phyloP scores from a whole-genome alignment of 2,113 vertebrate genomes.

The Seriola quinqueradiata region DNA sequence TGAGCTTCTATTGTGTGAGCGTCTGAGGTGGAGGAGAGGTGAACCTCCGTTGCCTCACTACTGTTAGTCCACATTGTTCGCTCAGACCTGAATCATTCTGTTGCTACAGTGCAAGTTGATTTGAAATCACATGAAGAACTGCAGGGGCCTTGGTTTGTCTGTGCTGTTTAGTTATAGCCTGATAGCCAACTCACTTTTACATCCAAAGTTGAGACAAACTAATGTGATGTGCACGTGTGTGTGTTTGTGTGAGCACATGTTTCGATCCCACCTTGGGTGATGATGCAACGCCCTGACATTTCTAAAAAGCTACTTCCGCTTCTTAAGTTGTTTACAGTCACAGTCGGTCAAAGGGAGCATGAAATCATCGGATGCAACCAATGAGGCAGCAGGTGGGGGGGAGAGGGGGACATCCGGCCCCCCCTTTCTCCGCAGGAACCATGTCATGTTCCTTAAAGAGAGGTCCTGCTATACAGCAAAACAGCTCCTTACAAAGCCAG shows the following conservation, averaged over 20 bases:
- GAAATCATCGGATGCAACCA: constrained; percentile 44
- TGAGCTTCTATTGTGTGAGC: constrained; percentile 31
- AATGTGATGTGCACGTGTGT: neutral
- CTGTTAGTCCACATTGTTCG: constrained; percentile 10
- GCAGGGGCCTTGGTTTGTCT: neutral
- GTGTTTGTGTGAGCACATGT: neutral
- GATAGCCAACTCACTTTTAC: neutral
- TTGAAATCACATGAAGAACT: constrained; percentile 10
- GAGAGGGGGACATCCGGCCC: neutral
- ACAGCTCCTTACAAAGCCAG: constrained; percentile 69
- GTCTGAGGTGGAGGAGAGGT: constrained; percentile 25
- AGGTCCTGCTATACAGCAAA: constrained; percentile 16
- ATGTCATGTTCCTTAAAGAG: constrained; percentile 31
- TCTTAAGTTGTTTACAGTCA: constrained; percentile 26
- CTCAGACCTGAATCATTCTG: constrained; percentile 9
- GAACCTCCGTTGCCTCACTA: constrained; percentile 17
- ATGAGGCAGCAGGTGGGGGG: constrained; percentile 2
- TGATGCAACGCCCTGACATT: constrained; percentile 47
- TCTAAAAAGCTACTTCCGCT: constrained; percentile 2
- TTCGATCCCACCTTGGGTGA: neutral
- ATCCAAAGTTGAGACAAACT: neutral
- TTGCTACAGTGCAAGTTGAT: constrained; percentile 2
- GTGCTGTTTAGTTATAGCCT: neutral
- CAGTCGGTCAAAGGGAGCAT: constrained; percentile 4
- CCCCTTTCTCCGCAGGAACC: neutral